Base-by-base conservation (phyloP, 2,888 invertebrate species). In the Poecilus cupreus region DNA sequence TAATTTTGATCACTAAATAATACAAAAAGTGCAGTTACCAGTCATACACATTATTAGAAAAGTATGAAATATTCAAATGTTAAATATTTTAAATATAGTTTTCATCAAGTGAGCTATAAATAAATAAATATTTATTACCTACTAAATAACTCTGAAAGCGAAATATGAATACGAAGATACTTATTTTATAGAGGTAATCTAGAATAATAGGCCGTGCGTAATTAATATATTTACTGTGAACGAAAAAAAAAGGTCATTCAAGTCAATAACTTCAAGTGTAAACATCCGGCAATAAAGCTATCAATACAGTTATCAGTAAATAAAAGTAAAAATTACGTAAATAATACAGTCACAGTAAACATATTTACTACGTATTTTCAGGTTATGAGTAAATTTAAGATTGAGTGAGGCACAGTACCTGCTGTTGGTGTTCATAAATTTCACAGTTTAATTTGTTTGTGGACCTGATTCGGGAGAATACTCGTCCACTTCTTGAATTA, bases 401-500 rank as follows among this genome's bases (percentile, higher is more conserved):
- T 46, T 78, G 78, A 37, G 70, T 81, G 75, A 81, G 75, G 74
- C 81, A 81, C 81, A 81, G 81, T 81, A 81, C 75, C 64, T 81
- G 74, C 46, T 80, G 32, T 74, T 75, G 74, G 74, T 81, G 64
- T 75, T 81, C 37, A 26, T 72, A 13, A 74, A 70, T 32, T 49
- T 77, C 60, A 57, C 57, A 77, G 60, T 57, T 70, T 49, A 75
- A 32, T 60, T 80, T 39, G 22, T 32, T 72, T 70, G 80, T 18
- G 80, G 80, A 20, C 72, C 80, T 26, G 74, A 74, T 84, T 88
- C 88, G 43, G 92, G 92, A 0, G 92, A 92, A 80, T 86, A 91
- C 85, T 93, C 93, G 68, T 94, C 94, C 4, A 93, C 94, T 87
- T 95, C 95, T 78, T 91, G 92, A 85, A 95, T 94, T 0, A 94